phyloP scores from a whole-genome alignment of 2,797 vertebrate genomes.

The Oreochromis grahami region DNA sequence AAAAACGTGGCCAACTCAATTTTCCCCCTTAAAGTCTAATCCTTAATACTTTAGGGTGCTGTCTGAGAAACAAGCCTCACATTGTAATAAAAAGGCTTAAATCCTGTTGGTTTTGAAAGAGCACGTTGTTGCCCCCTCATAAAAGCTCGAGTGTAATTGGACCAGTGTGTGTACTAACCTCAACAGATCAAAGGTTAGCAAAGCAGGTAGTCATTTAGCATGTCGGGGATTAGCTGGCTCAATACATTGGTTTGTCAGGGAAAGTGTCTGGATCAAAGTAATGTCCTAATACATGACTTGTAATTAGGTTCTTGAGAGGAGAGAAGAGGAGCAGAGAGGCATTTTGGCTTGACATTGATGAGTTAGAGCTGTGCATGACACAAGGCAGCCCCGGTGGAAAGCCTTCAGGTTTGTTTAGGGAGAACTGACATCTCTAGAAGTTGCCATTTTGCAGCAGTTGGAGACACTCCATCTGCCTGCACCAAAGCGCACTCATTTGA shows the following conservation, averaged over 20 bases:
- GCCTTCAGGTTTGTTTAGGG: slow-evolving; percentile 71
- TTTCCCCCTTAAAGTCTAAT: slow-evolving; percentile 47
- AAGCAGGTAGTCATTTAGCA: slow-evolving; percentile 65
- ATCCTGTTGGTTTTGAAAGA: slow-evolving; percentile 55
- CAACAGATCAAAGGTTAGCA: slow-evolving; percentile 66
- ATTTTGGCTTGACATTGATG: slow-evolving; percentile 47
- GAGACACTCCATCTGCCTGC: slow-evolving; percentile 62
- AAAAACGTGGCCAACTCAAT: slow-evolving; percentile 52
- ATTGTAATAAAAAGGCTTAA: slow-evolving; percentile 58
- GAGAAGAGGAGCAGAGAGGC: not conserved
- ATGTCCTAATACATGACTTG: slow-evolving; percentile 17
- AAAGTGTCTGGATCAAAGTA: slow-evolving; percentile 53
- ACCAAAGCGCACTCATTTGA: not conserved
- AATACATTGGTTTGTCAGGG: slow-evolving; percentile 1
- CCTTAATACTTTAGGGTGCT: slow-evolving; percentile 46
- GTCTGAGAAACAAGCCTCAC: slow-evolving; percentile 47
- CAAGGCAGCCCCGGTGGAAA: slow-evolving; percentile 50
- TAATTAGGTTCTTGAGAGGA: slow-evolving; percentile 25
- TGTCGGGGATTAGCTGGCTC: slow-evolving; percentile 58
- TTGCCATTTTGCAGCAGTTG: slow-evolving; percentile 43
- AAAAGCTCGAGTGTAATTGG: slow-evolving; percentile 56
- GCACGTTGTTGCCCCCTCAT: slow-evolving; percentile 56
- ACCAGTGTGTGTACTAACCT: slow-evolving; percentile 40
- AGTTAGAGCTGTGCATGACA: slow-evolving; percentile 65
- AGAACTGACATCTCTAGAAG: slow-evolving; percentile 61